These are phyloP conservation scores for Drosophila gunungcola DNA, from an alignment of 1,140 invertebrate genomes.

Conservation along the genomic window DNA sequence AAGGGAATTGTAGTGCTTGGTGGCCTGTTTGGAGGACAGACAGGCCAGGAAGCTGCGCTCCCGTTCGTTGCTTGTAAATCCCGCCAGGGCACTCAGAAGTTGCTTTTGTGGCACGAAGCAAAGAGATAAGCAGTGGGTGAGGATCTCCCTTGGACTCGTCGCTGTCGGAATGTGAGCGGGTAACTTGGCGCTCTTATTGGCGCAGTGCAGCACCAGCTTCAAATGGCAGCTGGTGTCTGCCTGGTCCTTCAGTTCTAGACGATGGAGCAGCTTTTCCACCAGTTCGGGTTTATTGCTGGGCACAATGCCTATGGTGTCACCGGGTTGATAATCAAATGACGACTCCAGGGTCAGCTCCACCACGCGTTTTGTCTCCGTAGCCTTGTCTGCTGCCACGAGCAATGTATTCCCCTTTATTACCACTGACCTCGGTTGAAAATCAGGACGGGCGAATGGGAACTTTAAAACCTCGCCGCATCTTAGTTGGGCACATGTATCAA, in stretches of 20 bases:
- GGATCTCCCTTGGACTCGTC: conserved; percentile 72
- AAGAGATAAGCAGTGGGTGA: conserved; percentile 82
- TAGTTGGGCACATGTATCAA: conserved; percentile 44
- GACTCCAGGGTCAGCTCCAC: conserved; percentile 58
- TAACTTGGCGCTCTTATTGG: conserved; percentile 69
- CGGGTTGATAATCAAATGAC: conserved; percentile 48
- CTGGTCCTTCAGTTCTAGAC: conserved; percentile 36
- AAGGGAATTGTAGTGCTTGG: conserved; percentile 56
- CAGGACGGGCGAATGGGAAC: conserved; percentile 60
- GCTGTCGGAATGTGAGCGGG: conserved; percentile 80
- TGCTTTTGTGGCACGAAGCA: conserved; percentile 84
- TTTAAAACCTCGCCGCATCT: conserved; percentile 43
- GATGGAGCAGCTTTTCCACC: conserved; percentile 49
- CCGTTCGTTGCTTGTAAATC: conserved; percentile 37
- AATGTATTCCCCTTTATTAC: conserved; percentile 31
- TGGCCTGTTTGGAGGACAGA: conserved; percentile 72
- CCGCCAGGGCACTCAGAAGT: conserved; percentile 62
- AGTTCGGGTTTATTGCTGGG: conserved; percentile 45
- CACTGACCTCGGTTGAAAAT: conserved; percentile 14
- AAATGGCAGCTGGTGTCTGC: conserved; percentile 53
- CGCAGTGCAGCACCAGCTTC: conserved; percentile 30
- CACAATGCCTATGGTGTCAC: conserved; percentile 74
- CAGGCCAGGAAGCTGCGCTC: conserved; percentile 59
- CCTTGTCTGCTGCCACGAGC: conserved; percentile 44
- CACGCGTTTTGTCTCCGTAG: conserved; percentile 56